Evolutionary conservation across 2,113 vertebrate species (phyloP).

Genomic region (Coregonus clupeaformis): DNA sequence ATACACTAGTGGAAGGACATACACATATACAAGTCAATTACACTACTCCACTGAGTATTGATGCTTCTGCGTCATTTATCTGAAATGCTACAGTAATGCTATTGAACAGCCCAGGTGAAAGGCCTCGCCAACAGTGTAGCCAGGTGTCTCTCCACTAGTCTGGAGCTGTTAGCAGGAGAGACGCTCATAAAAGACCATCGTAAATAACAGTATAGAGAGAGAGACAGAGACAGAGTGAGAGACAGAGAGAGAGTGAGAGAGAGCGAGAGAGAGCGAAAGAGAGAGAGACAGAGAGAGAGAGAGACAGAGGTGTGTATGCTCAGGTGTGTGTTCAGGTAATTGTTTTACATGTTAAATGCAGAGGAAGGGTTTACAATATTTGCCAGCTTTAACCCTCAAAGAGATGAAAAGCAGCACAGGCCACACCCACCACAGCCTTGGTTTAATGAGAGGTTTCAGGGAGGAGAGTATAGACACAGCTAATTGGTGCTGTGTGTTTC

Average conservation of each 20-base stretch:
- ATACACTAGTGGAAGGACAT: no score
- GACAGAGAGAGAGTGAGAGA: neutral
- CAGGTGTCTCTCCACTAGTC: no score
- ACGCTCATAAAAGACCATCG: constrained; percentile 52
- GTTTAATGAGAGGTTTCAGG: no score
- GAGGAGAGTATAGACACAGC: constrained; percentile 14
- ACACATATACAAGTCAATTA: no score
- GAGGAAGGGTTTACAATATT: constrained; percentile 36
- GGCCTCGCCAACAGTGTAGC: no score
- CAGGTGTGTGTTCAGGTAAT: neutral
- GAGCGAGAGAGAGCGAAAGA: neutral
- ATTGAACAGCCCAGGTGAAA: neutral
- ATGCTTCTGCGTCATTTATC: no score
- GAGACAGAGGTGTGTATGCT: neutral
- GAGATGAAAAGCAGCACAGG: constrained; percentile 61
- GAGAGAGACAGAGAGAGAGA: neutral
- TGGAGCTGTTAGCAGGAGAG: constrained; percentile 29
- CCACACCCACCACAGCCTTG: constrained; percentile 25
- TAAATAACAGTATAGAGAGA: neutral
- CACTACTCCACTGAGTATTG: no score
- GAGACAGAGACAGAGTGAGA: neutral
- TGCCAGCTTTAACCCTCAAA: constrained; percentile 57
- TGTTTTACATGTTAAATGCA: neutral
- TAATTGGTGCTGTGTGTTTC: constrained; percentile 58
- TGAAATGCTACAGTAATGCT: neutral